Percentiles rank a stretch among this genome's conserved stretches.
phyloP scores from a whole-genome alignment of 2,113 vertebrate species.

The Colius striatus region DNA sequence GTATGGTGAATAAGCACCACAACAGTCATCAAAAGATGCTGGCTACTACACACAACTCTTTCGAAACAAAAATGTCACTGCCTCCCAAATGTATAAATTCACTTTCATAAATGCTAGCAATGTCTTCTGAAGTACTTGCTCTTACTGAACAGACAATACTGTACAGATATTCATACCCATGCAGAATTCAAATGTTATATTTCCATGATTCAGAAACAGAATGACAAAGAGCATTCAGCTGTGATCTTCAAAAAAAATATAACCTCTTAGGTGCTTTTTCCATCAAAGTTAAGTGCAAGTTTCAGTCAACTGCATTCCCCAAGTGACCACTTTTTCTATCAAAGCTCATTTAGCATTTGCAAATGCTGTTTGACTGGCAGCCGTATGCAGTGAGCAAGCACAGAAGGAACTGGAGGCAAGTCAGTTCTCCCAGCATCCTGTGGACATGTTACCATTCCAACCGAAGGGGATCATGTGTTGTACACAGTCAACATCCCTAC shows the following conservation, averaged over 20 bases:
- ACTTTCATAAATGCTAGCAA: background rate
- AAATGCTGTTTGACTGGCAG: background rate
- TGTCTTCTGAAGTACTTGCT: background rate
- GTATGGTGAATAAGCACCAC: background rate
- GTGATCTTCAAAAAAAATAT: background rate
- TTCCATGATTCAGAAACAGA: background rate
- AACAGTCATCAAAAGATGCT: background rate
- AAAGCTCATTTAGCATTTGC: background rate
- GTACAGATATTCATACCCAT: background rate
- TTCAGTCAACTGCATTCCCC: background rate
- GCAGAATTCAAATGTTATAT: background rate
- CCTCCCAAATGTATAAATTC: background rate
- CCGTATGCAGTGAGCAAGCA: fast-evolving
- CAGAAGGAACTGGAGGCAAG: background rate
- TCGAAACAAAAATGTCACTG: background rate
- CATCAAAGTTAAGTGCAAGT: background rate
- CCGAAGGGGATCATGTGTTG: background rate
- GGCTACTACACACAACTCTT: background rate
- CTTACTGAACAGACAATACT: background rate
- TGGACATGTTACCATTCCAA: background rate
- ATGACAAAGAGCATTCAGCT: background rate
- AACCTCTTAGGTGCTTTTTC: background rate
- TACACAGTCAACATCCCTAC: background rate
- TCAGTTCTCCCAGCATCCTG: background rate
- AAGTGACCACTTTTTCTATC: background rate